Base-by-base conservation (phyloP, 1,140 invertebrate genomes). In the Agraylea sexmaculata region DNA sequence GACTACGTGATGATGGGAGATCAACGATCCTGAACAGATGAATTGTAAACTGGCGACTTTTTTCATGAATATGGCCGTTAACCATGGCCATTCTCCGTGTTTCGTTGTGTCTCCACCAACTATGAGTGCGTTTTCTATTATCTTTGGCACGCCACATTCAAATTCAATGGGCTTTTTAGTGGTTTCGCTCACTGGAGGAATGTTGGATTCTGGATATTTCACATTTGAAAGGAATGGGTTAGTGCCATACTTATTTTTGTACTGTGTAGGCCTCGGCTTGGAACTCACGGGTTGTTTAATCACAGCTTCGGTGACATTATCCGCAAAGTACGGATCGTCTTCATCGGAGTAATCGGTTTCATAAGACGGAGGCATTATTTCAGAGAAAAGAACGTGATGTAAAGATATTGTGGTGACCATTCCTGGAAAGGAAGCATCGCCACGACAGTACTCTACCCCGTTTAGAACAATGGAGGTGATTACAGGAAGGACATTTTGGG, bases 21-120 rank as follows among this genome's bases (percentile, higher is more conserved):
- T 1, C 2, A 42, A 18, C 30, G 30, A 34, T n/a, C 40, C 40
- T 3, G 30, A 20, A 22, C 40, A 42, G 11, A 29, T n/a, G 16
- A 40, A 37, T 52, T 53, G 12, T 41, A 31, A 8, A 42, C 12
- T 28, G 49, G 30, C 21, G 46, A 13, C 17, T 32, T 5, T 17
- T 29, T 42, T 13, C 7, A 25, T 25, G 23, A 53, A 50, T 33
- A 55, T 45, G n/a, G 52, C 53, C 1, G 39, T 45, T 16, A 53
- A 30, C 53, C 53, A 55, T 11, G 53, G 53, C 35, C 38, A 55
- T 7, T 46, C 38, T 10, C 50, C 51, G 11, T 49, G 43, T 4
- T 21, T 21, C 3, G 44, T 48, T 15, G 43, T 38, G 15, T 43
- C 40, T 6, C 51, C 52, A 3, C 48, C 46, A 13, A 53, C 28